Conservation (phyloP, 2,797 vertebrate genomes). For the Nothura maculosa region DNA sequence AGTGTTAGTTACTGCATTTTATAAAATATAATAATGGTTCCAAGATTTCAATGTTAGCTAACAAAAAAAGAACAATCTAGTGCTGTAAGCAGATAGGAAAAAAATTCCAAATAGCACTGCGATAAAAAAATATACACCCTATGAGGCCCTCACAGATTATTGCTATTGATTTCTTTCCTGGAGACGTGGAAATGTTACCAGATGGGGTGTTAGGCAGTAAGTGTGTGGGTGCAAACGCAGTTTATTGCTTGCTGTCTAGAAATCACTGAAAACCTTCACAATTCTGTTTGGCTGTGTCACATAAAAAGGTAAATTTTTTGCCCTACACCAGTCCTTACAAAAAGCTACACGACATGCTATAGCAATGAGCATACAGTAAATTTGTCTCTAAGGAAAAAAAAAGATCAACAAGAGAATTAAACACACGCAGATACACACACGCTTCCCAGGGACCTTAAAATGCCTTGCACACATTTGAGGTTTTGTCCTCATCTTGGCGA, state of each 20-base stretch:
- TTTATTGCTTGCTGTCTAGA: conserved; percentile 85
- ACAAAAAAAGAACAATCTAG: conserved; percentile 76
- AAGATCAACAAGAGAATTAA: conserved; percentile 61
- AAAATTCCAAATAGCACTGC: conserved; percentile 79
- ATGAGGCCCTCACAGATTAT: conserved; percentile 94
- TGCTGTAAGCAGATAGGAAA: conserved; percentile 78
- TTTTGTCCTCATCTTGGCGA: conserved; percentile 43
- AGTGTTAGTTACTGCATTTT: conserved; percentile 50
- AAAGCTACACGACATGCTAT: conserved; percentile 63
- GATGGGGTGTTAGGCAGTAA: conserved; percentile 95
- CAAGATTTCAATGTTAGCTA: conserved; percentile 71
- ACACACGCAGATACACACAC: not conserved
- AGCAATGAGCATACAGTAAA: conserved; percentile 56
- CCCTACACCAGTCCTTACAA: conserved; percentile 69
- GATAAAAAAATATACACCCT: conserved; percentile 84
- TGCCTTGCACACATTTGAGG: conserved; percentile 17
- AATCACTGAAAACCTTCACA: conserved; percentile 81
- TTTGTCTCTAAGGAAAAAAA: conserved; percentile 72
- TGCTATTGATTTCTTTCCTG: conserved; percentile 98
- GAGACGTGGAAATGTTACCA: conserved; percentile 97
- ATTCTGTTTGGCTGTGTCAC: conserved; percentile 74
- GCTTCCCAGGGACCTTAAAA: conserved; percentile 14
- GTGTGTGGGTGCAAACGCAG: conserved; percentile 87
- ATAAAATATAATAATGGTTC: conserved; percentile 59
- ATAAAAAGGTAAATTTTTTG: conserved; percentile 79